Evolutionary conservation across 2,888 invertebrate species (phyloP).

Genomic region (Drosophila phalerata): DNA sequence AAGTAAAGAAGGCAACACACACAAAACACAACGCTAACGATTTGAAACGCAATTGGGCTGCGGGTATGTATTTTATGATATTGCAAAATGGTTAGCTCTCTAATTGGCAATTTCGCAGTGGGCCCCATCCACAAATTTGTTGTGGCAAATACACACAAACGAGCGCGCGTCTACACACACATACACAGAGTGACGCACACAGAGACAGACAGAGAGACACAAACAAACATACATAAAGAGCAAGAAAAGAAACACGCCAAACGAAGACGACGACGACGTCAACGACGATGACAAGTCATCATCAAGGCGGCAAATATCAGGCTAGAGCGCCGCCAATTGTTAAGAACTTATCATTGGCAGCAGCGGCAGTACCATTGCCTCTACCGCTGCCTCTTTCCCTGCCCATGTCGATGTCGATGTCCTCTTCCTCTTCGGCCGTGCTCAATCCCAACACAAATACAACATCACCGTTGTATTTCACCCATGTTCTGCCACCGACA

Average conservation of each 20-base stretch:
- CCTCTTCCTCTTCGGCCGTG: constrained; percentile 44
- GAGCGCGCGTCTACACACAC: constrained; percentile 52
- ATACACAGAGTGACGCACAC: constrained; percentile 31
- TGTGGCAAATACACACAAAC: constrained; percentile 51
- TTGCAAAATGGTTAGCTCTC: constrained; percentile 46
- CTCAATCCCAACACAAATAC: constrained; percentile 53
- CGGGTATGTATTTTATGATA: constrained; percentile 43
- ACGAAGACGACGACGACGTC: constrained; percentile 28
- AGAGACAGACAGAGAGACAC: constrained; percentile 4
- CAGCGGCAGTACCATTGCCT: constrained; percentile 71
- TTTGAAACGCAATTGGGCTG: constrained; percentile 48
- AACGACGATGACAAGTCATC: constrained; percentile 77
- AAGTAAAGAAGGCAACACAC: constrained; percentile 38
- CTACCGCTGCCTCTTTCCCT: constrained; percentile 28
- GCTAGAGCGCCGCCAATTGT: constrained; percentile 73
- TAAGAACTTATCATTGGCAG: constrained; percentile 80
- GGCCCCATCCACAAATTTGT: constrained; percentile 36
- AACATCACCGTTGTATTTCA: constrained; percentile 76
- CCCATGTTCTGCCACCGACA: constrained; percentile 70
- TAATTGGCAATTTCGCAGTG: constrained; percentile 68
- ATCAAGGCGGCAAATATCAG: constrained; percentile 74
- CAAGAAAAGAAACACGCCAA: constrained; percentile 41
- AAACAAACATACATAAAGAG: constrained; percentile 28
- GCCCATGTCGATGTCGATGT: constrained; percentile 40
- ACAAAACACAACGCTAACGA: constrained; percentile 36